phyloP scores from a whole-genome alignment of 2,888 invertebrate genomes.

The Geophilus truncorum region DNA sequence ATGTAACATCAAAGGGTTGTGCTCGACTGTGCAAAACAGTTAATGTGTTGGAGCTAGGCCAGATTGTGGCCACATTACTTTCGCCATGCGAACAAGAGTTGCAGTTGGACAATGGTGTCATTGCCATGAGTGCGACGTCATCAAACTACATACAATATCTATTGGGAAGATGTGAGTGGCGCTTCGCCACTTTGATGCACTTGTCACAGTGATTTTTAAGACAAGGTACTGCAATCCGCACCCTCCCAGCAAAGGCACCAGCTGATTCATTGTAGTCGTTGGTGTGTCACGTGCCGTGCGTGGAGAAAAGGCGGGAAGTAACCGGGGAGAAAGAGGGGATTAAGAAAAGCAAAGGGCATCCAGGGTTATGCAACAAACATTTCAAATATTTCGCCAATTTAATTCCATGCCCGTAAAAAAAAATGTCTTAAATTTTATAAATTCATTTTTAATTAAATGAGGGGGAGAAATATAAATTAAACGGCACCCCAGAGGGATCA shows the following conservation, averaged over 20 bases:
- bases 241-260: constrained; percentile 16
- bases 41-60: constrained; percentile 16
- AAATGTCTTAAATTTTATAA: too few relatives aligned
- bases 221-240: neutral
- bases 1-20: neutral
- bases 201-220: constrained; percentile 25
- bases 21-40: constrained; percentile 21
- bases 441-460: too few relatives aligned
- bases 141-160: neutral
- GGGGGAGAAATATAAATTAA: too few relatives aligned
- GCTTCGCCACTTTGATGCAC: constrained; percentile 18
- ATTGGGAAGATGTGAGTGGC: constrained; percentile 2
- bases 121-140: constrained; percentile 21
- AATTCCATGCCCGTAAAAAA: neutral
- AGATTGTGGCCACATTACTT: constrained; percentile 25
- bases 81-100: constrained; percentile 4
- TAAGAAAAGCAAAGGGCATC: constrained; percentile 3
- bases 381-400: neutral
- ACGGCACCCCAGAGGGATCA: neutral
- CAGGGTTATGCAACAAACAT: neutral
- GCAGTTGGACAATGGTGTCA: constrained; percentile 22
- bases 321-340: constrained; percentile 1
- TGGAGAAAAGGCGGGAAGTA: neutral
- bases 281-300: constrained; percentile 24
- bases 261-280: constrained; percentile 20